Evolutionary conservation across 2,888 invertebrate genomes (phyloP).

Genomic region (Athalia rosae): DNA sequence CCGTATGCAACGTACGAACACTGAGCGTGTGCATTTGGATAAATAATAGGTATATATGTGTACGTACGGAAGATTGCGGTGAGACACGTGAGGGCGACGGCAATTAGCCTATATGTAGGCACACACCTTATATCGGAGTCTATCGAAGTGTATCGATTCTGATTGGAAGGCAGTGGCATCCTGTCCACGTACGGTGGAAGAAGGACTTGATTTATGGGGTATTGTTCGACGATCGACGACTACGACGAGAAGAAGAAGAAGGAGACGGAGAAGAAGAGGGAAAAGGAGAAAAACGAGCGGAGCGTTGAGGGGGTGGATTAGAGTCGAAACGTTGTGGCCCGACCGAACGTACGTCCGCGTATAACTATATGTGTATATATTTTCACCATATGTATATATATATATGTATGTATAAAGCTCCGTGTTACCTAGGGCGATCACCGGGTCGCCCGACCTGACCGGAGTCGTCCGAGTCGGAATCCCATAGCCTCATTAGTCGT

Average conservation of each 20-base stretch:
- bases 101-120: slow-evolving; percentile 32
- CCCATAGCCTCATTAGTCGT: slow-evolving; percentile 69
- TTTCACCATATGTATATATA: slow-evolving; percentile 39
- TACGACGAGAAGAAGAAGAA: slow-evolving; percentile 7
- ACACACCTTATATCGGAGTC: slow-evolving; percentile 50
- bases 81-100: background rate
- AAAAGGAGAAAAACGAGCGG: background rate
- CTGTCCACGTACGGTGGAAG: slow-evolving; percentile 27
- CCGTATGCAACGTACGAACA: background rate
- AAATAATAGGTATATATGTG: too few relatives aligned
- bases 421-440: slow-evolving; percentile 14
- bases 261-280: background rate
- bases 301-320: background rate
- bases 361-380: slow-evolving; percentile 2
- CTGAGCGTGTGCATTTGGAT: background rate
- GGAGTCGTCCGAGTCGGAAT: slow-evolving; percentile 47
- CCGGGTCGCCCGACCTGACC: slow-evolving; percentile 25
- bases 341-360: background rate
- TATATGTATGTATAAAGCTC: slow-evolving; percentile 11
- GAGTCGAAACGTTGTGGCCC: slow-evolving; percentile 35
- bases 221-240: slow-evolving; percentile 12
- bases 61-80: too few relatives aligned
- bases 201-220: slow-evolving; percentile 60
- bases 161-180: slow-evolving; percentile 46
- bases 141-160: slow-evolving; percentile 65